Base-by-base conservation (phyloP, 1,140 invertebrate species). In the Drosophila navojoa region DNA sequence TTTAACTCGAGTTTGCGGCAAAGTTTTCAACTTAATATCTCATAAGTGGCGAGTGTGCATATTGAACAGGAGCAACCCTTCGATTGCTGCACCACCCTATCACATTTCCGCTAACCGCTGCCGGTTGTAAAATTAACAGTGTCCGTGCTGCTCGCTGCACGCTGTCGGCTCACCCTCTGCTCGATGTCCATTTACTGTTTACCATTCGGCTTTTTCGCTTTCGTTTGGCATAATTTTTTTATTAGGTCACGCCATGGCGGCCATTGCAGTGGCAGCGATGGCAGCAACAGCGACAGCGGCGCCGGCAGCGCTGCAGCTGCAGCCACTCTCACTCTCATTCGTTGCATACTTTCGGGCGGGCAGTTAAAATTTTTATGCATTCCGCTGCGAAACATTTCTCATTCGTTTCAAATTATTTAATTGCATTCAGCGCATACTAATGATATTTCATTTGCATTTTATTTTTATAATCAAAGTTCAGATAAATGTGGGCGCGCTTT, bases 1-100 rank as follows among this genome's bases (percentile, higher is more conserved):
- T 89, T 89, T 84, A 89, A 89, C 84, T 75, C 63, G 62, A 77
- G 74, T 54, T 59, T 76, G 68, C 45, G 79, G 82, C 59, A 79
- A 89, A 87, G 79, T 89, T 89, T 82, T 74, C 76, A 89, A 87
- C 79, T 87, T 87, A 82, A 87, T 89, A 87, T 82, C 82, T 87
- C 79, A 89, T 73, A 89, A 87, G 79, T 79, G 82, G 72, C 52
- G 71, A 78, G 64, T 72, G 77, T 77, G 75, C 81, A 86, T 76
- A 85, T 85, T 68, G 77, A 73, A 64, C 79, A 71, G 71, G 52
- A 45, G 16, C 45, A 5, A 4, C 44, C 16, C 47, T 35, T n/a
- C n/a, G n/a, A n/a, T n/a, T 29, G 5, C 13, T 50, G 9, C 4
- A 38, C 3, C 19, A 9, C 32, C 32, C 44, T 7, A 27, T 32